Base-by-base conservation (phyloP, 2,113 vertebrate species). In the Charadrius vociferus region DNA sequence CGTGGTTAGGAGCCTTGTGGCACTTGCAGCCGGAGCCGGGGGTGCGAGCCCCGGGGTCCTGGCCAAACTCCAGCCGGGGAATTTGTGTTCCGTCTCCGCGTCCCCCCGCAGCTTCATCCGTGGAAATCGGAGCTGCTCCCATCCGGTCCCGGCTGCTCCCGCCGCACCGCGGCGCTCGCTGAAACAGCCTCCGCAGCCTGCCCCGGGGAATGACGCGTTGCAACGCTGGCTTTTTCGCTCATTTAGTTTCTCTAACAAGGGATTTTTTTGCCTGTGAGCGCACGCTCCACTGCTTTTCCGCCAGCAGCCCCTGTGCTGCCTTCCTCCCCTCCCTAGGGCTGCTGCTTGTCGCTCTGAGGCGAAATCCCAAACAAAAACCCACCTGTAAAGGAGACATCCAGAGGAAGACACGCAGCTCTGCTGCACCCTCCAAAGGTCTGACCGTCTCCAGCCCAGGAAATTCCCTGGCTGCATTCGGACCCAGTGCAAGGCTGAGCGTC, bases 281-380 rank as follows among this genome's bases (percentile, higher is more conserved):
- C 21, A 10, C 1, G 0, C 49, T 49, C 83, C 12, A 0, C 12
- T 32, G 9, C 29, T 56, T 53, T 58, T 50, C 71, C 12, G 2
- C 2, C 3, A 43, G 52, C 74, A 58, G 39, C 56, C 45, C 52
- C 63, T 10, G 47, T 3, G 13, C 50, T 52, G 55, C 49, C 39
- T 32, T 55, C 52, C 61, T 61, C 18, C 26, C 22, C n/a, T 82
- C 62, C 63, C 26, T 4, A 8, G 19, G 47, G n/a, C 43, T 50
- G 49, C 52, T 66, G 27, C 41, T 41, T 7, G 11, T 39, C 12
- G 2, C 21, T n/a, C 24, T 6, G 45, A 1, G 3, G 14, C 52
- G 59, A 77, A 90, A 90, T 36, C 70, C 47, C 41, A 5, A 19
- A 4, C 6, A 6, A 88, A 83, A 71, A 71, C 47, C 62, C 41